phyloP scores from a whole-genome alignment of 2,113 vertebrate species.

The Myrmophylax atrothorax region DNA sequence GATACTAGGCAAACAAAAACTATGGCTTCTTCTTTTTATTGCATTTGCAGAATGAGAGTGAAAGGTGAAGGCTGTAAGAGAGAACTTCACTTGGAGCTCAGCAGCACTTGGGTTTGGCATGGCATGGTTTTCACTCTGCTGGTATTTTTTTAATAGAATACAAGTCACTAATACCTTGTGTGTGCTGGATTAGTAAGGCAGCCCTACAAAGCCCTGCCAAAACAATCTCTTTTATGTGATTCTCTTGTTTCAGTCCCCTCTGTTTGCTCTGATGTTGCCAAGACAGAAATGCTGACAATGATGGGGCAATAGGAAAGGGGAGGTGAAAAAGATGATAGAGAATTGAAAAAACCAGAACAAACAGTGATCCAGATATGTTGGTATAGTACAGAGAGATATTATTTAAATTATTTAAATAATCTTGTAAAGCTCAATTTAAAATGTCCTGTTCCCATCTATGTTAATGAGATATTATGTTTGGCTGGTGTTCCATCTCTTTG shows the following conservation, averaged over 20 bases:
- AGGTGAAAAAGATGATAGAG: background rate
- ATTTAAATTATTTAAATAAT: background rate
- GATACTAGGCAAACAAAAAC: background rate
- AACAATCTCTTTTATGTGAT: conserved; percentile 4
- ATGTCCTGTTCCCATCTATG: background rate
- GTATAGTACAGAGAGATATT: background rate
- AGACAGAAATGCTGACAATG: background rate
- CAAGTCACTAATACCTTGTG: background rate
- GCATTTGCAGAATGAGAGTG: background rate
- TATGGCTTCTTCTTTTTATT: background rate
- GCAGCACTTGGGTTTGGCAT: background rate
- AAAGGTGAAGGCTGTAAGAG: background rate
- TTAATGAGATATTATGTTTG: background rate
- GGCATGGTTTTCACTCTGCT: background rate
- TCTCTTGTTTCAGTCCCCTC: conserved; percentile 37
- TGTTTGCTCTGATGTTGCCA: conserved; percentile 20
- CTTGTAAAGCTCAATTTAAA: background rate
- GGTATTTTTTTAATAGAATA: conserved; percentile 9
- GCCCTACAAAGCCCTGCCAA: background rate
- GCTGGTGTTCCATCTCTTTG: background rate
- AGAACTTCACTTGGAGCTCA: background rate
- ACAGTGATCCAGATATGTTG: background rate
- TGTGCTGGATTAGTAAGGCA: background rate
- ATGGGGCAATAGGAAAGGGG: background rate
- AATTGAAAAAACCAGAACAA: background rate